phyloP scores from a whole-genome alignment of 2,113 vertebrate genomes.

The human region DNA sequence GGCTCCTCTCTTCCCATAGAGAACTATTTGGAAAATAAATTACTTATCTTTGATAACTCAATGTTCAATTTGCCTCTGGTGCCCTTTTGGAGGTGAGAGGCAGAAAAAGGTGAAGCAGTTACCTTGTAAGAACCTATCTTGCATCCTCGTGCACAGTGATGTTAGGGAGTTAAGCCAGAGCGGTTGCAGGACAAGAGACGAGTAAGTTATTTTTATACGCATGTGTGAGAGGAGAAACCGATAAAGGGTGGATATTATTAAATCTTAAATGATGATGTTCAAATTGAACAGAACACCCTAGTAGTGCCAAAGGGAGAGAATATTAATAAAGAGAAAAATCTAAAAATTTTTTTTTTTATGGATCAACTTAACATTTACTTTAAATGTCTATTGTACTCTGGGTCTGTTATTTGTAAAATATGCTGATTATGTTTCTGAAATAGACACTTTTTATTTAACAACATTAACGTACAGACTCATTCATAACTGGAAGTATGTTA shows the following conservation, averaged over 20 bases:
- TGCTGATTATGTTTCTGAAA: neutral
- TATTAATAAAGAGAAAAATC: neutral
- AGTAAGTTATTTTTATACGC: neutral
- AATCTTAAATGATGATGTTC: neutral
- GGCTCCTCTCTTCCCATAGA: neutral
- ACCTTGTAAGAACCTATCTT: neutral
- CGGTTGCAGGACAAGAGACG: neutral
- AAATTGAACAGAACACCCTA: neutral
- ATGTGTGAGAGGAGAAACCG: neutral
- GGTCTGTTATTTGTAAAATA: neutral
- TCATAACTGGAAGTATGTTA: neutral
- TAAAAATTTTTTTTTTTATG: neutral
- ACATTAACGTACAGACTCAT: neutral
- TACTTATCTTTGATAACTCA: slow-evolving; percentile 44
- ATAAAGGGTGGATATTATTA: neutral
- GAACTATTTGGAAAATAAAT: slow-evolving; percentile 24
- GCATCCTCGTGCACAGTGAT: neutral
- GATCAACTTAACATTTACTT: neutral
- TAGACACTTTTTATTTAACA: neutral
- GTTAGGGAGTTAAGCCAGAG: neutral
- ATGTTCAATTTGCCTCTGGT: neutral
- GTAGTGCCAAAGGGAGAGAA: neutral
- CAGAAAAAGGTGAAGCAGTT: neutral
- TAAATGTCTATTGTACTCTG: neutral
- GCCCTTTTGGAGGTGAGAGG: neutral